These are phyloP conservation scores for Malthinus flaveolus DNA, from an alignment of 2,888 invertebrate genomes.

Conservation along the genomic window DNA sequence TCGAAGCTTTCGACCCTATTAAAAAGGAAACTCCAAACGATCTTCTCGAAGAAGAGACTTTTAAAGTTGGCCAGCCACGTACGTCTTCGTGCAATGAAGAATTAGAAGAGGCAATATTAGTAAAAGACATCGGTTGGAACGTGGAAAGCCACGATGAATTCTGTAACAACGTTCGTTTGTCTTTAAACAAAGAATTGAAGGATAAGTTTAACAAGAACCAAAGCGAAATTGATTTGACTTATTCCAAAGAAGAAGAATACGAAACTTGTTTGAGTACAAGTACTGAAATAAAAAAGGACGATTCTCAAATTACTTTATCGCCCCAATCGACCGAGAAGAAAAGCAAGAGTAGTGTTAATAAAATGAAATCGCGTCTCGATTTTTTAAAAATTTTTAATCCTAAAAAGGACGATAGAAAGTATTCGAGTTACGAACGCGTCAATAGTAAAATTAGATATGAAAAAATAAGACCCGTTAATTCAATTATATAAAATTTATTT, in stretches of 20 bases:
- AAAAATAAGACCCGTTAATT: conserved; percentile 23
- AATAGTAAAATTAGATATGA: conserved; percentile 22
- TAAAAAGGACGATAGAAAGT: conserved; percentile 11
- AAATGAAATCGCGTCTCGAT: conserved; percentile 19
- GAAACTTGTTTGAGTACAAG: not conserved
- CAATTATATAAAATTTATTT: not conserved
- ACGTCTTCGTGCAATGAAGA: not conserved
- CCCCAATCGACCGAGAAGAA: conserved; percentile 5
- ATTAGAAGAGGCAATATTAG: not conserved
- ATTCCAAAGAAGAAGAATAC: not conserved
- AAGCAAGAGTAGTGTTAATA: conserved; percentile 14
- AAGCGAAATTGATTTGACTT: not conserved
- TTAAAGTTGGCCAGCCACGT: conserved; percentile 20
- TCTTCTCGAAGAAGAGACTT: conserved; percentile 7
- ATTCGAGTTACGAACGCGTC: conserved; percentile 15
- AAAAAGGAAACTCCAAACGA: not conserved
- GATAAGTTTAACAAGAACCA: conserved; percentile 6
- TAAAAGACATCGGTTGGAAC: not conserved
- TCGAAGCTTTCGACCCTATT: conserved; percentile 3
- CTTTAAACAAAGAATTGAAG: conserved; percentile 10
- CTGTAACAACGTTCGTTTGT: not conserved
- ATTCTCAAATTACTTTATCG: not conserved
- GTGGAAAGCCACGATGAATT: not conserved
- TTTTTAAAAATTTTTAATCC: conserved; percentile 16
- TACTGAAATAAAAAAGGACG: not conserved